Conservation (phyloP, 2,797 vertebrate species). For the Jordanella pulchra region DNA sequence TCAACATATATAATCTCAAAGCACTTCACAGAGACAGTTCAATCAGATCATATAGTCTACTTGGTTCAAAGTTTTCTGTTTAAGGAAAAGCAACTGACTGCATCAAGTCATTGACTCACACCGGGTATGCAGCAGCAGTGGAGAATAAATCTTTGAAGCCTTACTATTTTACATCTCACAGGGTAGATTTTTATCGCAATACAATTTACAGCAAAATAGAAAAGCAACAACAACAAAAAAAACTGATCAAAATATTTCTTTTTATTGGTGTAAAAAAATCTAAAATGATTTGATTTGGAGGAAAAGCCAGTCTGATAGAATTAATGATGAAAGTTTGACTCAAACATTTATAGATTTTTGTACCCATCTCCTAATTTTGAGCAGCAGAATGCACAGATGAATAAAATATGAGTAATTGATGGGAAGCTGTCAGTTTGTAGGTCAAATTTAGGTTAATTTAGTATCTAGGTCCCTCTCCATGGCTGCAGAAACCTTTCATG, state of each 20-base stretch:
- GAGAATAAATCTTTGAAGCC: no score
- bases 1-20: no score
- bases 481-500: slow-evolving; percentile 30
- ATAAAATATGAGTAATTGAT: slow-evolving; percentile 5
- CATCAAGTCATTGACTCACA: no score
- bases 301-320: neutral
- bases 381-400: neutral
- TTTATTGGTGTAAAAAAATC: neutral
- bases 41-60: no score
- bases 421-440: neutral
- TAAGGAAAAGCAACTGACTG: no score
- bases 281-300: neutral
- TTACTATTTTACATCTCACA: no score
- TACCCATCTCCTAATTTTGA: neutral
- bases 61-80: no score
- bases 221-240: neutral
- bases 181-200: neutral
- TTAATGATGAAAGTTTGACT: no score
- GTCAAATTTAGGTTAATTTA: neutral
- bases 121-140: no score
- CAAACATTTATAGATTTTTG: no score
- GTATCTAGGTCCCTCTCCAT: neutral
- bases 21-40: no score
- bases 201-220: neutral
- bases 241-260: neutral